Evolutionary conservation across 2,888 invertebrate species (phyloP), one percentile per base, ranked within the genome.

Genomic region (Oxyteleia sp.): DNA sequence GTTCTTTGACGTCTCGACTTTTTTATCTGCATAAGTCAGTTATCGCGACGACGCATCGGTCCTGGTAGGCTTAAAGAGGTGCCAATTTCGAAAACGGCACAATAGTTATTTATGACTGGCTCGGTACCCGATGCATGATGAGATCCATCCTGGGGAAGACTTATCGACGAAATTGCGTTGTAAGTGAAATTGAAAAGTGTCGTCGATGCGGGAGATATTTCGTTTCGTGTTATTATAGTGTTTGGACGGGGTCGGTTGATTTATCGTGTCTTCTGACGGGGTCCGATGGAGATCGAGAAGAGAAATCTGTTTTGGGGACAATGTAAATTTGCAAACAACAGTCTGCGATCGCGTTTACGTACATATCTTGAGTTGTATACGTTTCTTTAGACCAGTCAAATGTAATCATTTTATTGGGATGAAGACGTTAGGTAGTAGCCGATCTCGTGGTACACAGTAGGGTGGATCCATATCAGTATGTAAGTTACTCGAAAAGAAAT

Each of bases 121-220:
- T 35, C 20, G 38, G 8, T 13, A 15, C 51, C 4, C 16, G 57
- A 68, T 63, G 35, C 20, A 68, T 55, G 68, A 55, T 47, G 74
- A 41, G 61, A 63, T 51, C 49, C 71, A 55, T 72, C 16, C 53
- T 2, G 38, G 15, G 49, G 10, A 76, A 76, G 76, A 76, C 75
- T 75, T 75, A 57, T 66, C 38, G 75, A 75, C 66, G 66, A 66
- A 75, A 75, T 75, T 66, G 66, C 59, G 66, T 59, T 57, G 75
- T 57, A 75, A 75, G 75, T 66, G 75, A 75, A 75, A 75, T 66
- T 75, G 74, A 74, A 74, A 63, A 74, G 74, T 64, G 74, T 74
- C 74, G 45, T 55, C 55, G 55, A 55, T 74, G 64, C 55, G 55
- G 64, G 74, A 63, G n/a, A n/a, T 74, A 74, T 64, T 74, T 74